A percentile compares a stretch with the other conserved stretches of the same genome.
Evolutionary conservation across 2,888 invertebrate species (phyloP).

Genomic region (Amiota mariae): DNA sequence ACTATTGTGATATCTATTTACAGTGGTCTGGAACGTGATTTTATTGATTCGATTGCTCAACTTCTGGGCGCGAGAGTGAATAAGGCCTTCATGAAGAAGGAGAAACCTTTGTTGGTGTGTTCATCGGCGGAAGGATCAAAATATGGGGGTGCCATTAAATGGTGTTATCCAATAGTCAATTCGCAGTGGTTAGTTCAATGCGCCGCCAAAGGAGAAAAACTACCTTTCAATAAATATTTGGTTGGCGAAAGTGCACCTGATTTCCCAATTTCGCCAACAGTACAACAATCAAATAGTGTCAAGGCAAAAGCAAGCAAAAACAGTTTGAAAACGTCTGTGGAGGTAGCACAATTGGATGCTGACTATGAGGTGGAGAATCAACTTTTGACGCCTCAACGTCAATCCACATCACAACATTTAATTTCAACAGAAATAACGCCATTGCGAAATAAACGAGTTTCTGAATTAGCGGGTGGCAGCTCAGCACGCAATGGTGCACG

Average conservation of each 20-base stretch:
- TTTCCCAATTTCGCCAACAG: conserved; percentile 62
- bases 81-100: conserved; percentile 81
- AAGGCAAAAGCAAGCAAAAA: conserved; percentile 10
- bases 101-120: conserved; percentile 88
- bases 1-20: conserved; percentile 88
- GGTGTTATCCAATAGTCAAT: conserved; percentile 86
- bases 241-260: conserved; percentile 75
- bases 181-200: conserved; percentile 86
- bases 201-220: conserved; percentile 75
- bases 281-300: background rate
- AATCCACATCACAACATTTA: background rate
- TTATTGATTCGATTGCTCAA: conserved; percentile 81
- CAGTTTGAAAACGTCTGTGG: background rate
- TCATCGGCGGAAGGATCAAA: conserved; percentile 84
- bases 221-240: conserved; percentile 76
- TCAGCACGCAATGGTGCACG: conserved; percentile 28
- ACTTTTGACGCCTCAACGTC: too few relatives aligned
- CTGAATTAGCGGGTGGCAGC: conserved; percentile 55
- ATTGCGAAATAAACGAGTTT: too few relatives aligned
- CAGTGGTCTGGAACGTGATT: conserved; percentile 81
- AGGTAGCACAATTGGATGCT: background rate
- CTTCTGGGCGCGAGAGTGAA: conserved; percentile 82
- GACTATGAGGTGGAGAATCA: too few relatives aligned
- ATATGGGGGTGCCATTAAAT: conserved; percentile 86
- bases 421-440: conserved; percentile 59